These are phyloP conservation scores for Haemorhous mexicanus DNA, from an alignment of 2,113 vertebrate genomes.

Conservation along the genomic window DNA sequence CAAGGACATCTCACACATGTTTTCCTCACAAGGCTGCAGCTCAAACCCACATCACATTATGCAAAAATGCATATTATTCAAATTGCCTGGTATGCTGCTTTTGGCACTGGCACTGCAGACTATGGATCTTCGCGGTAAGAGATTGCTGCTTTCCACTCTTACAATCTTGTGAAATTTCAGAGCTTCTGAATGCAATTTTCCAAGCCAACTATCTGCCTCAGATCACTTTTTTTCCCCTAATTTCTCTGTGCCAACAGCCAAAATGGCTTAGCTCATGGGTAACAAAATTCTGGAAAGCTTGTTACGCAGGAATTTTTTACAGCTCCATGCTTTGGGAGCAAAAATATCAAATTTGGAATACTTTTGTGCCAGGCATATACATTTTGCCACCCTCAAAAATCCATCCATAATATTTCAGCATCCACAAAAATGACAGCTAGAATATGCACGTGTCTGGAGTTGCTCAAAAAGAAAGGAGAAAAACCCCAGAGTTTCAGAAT, in stretches of 20 bases:
- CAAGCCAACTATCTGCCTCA: conserved; percentile 20
- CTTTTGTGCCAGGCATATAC: neutral
- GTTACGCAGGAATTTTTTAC: neutral
- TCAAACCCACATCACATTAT: neutral
- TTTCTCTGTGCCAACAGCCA: neutral
- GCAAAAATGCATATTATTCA: neutral
- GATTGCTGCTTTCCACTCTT: neutral
- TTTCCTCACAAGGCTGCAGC: neutral
- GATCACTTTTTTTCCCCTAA: neutral
- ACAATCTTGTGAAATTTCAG: neutral
- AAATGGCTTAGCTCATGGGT: neutral
- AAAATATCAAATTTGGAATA: neutral
- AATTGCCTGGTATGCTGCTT: neutral
- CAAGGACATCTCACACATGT: neutral
- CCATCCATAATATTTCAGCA: neutral
- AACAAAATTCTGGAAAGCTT: conserved; percentile 5
- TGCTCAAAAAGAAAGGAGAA: neutral
- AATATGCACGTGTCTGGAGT: neutral
- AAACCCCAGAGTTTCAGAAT: neutral
- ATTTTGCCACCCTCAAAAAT: neutral
- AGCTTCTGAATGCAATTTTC: neutral
- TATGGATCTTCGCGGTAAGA: neutral
- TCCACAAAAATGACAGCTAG: neutral
- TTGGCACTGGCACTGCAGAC: neutral
- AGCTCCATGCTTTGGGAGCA: neutral